These are phyloP conservation scores for Lycorma delicatula DNA, from an alignment of 1,140 invertebrate genomes.

Conservation along the genomic window DNA sequence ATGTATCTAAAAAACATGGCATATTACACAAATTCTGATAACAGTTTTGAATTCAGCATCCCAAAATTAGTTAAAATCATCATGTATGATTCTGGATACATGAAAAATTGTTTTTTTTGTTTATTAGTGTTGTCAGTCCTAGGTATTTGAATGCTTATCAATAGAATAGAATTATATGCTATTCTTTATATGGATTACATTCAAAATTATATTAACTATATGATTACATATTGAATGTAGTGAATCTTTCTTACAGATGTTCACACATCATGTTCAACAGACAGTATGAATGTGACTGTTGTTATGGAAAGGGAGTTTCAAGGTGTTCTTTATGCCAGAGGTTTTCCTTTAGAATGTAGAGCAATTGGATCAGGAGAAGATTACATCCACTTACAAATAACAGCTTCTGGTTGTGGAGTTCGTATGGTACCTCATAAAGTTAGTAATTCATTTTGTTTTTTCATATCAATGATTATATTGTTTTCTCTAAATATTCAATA, in stretches of 20 bases:
- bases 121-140: no score
- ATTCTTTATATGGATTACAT: no score
- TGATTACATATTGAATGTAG: no score
- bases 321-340: conserved; percentile 13
- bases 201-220: no score
- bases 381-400: background rate
- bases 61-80: no score
- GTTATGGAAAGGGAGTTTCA: conserved; percentile 11
- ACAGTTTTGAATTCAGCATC: no score
- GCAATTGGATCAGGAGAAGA: conserved; percentile 1
- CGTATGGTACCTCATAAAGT: conserved; percentile 12
- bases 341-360: conserved; percentile 16
- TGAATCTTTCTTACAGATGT: conserved; percentile 9
- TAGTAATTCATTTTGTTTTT: background rate
- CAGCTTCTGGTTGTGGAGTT: conserved; percentile 14
- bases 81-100: no score
- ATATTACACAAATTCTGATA: no score
- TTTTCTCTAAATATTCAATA: background rate
- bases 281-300: conserved; percentile 5
- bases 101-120: no score
- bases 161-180: no score
- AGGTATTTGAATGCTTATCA: no score
- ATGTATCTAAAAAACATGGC: no score
- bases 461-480: background rate
- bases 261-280: conserved; percentile 5